Evolutionary conservation across 1,140 invertebrate genomes (phyloP).

Genomic region (Gryon sp.): DNA sequence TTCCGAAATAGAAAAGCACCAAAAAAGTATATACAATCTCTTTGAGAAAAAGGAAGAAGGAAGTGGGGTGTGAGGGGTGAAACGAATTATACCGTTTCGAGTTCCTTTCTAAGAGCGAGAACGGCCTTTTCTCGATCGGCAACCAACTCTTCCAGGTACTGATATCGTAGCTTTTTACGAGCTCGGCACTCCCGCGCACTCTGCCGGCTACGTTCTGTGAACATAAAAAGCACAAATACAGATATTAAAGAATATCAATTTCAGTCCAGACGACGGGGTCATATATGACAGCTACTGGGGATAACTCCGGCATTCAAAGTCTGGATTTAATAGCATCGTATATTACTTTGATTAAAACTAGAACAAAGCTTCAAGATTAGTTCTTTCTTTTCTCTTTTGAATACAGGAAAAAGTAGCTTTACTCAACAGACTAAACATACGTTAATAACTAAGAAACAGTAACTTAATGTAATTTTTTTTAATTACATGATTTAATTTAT

Average conservation of each 20-base stretch:
- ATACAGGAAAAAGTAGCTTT: background rate
- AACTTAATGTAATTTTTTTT: too few relatives aligned
- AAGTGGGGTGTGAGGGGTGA: too few relatives aligned
- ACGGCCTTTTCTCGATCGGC: constrained; percentile 96
- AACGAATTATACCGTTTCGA: constrained; percentile 87
- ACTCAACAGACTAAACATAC: too few relatives aligned
- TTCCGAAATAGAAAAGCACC: too few relatives aligned
- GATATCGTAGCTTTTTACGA: constrained; percentile 97
- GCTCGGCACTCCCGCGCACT: constrained; percentile 98
- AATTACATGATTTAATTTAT: too few relatives aligned
- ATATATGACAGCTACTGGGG: constrained; percentile 32
- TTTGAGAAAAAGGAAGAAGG: too few relatives aligned
- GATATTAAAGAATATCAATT: constrained; percentile 59
- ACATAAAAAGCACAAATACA: constrained; percentile 60
- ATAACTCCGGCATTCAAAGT: constrained; percentile 14
- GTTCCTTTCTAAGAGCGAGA: constrained; percentile 91
- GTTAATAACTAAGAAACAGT: too few relatives aligned
- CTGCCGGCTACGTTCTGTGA: constrained; percentile 94
- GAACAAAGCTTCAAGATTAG: constrained; percentile 21
- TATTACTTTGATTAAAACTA: constrained; percentile 52
- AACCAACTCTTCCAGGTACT: constrained; percentile 98
- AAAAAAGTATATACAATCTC: too few relatives aligned
- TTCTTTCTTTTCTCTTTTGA: constrained; percentile 11
- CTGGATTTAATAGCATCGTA: constrained; percentile 40
- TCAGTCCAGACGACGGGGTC: constrained; percentile 11